phyloP scores from a whole-genome alignment of 2,113 vertebrate species.

The Nansenia antarctica region DNA sequence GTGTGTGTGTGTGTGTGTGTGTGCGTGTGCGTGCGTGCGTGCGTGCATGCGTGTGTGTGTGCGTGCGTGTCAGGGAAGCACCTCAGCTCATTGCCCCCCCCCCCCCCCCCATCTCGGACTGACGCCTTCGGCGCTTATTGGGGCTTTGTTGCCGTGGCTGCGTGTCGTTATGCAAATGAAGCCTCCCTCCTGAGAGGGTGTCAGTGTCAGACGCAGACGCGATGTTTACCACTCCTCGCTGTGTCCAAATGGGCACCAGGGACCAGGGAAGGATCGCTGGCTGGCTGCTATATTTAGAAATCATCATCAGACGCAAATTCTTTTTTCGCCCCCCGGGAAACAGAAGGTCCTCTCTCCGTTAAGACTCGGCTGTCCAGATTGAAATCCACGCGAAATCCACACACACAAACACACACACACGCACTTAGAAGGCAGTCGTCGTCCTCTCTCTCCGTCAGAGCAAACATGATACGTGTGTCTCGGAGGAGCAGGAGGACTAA shows the following conservation, averaged over 20 bases:
- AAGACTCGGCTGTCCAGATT: background rate
- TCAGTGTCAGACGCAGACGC: no score
- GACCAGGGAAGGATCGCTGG: constrained; percentile 6
- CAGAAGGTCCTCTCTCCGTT: background rate
- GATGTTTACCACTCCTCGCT: no score
- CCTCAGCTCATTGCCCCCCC: constrained; percentile 41
- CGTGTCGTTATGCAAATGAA: constrained; percentile 72
- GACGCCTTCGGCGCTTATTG: constrained; percentile 47
- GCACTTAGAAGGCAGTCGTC: constrained; percentile 2
- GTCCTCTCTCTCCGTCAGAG: constrained; percentile 32
- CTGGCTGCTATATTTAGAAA: constrained; percentile 70
- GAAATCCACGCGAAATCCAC: background rate
- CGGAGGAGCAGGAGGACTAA: constrained; percentile 30
- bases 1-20: background rate
- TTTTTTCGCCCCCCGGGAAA: background rate
- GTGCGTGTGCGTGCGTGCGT: background rate
- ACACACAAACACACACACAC: constrained; percentile 4
- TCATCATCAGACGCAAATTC: constrained; percentile 55
- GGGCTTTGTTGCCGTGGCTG: constrained; percentile 67
- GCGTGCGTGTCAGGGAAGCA: constrained; percentile 30
- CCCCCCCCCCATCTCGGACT: no score
- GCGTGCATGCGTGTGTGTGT: background rate
- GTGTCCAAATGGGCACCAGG: background rate
- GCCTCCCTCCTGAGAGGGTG: constrained; percentile 59
- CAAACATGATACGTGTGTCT: constrained; percentile 34